Percentiles rank a stretch among this genome's conserved stretches.
These are phyloP conservation scores for Heliconius ismenius DNA, from an alignment of 2,888 invertebrate genomes.

Conservation along the genomic window DNA sequence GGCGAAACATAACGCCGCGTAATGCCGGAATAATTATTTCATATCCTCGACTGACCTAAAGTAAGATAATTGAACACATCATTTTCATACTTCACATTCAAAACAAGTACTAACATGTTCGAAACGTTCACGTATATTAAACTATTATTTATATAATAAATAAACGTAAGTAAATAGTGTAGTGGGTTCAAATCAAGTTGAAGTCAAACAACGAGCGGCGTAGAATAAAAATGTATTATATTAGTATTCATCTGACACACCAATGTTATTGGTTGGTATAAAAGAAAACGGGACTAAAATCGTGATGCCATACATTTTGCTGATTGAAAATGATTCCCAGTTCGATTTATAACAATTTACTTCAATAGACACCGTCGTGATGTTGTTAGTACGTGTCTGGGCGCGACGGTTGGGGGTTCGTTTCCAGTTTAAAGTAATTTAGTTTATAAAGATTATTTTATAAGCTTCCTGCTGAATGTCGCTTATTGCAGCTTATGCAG, in stretches of 20 bases:
- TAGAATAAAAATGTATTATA: conserved; percentile 41
- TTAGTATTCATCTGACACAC: conserved; percentile 39
- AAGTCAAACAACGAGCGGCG: conserved; percentile 37
- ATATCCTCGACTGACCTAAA: too few species aligned
- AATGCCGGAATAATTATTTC: too few species aligned
- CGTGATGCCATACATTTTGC: conserved; percentile 33
- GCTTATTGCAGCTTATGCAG: too few species aligned
- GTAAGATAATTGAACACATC: background rate
- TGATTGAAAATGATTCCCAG: conserved; percentile 36
- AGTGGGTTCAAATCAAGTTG: conserved; percentile 25
- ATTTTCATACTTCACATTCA: background rate
- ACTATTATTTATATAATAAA: conserved; percentile 9
- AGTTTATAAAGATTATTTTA: background rate
- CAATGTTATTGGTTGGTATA: conserved; percentile 43
- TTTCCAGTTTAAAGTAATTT: background rate
- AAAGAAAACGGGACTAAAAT: conserved; percentile 41
- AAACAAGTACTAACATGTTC: background rate
- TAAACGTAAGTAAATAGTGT: background rate
- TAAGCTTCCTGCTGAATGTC: too few species aligned
- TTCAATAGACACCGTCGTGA: conserved; percentile 31
- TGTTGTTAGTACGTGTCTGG: background rate
- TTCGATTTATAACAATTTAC: conserved; percentile 23
- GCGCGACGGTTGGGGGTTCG: background rate
- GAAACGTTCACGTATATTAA: background rate
- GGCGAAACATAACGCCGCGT: too few species aligned